phyloP scores from a whole-genome alignment of 2,888 invertebrate genomes.

The Catocala nupta region DNA sequence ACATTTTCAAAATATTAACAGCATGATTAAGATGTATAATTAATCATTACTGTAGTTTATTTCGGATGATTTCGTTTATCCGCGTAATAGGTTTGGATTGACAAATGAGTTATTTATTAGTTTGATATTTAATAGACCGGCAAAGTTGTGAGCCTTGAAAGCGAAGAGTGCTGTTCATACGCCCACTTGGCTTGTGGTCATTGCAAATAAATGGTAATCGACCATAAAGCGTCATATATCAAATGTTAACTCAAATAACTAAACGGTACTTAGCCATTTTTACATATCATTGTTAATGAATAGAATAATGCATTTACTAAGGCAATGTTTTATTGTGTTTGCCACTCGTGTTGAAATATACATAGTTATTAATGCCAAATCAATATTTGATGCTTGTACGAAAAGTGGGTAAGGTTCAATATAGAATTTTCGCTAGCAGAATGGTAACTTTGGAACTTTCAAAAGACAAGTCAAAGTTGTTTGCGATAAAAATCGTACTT shows the following conservation, averaged over 20 bases:
- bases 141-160: conserved; percentile 4
- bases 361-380: no score
- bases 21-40: conserved; percentile 38
- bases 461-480: no score
- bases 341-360: no score
- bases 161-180: neutral
- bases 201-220: conserved; percentile 7
- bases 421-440: no score
- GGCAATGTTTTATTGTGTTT: neutral
- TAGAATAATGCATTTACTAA: neutral
- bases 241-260: conserved; percentile 6
- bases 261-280: neutral
- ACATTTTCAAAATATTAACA: conserved; percentile 40
- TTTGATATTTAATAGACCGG: neutral
- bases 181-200: conserved; percentile 1
- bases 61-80: conserved; percentile 19
- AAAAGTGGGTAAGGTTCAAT: no score
- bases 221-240: conserved; percentile 3
- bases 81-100: conserved; percentile 29
- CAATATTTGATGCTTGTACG: no score
- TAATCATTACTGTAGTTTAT: conserved; percentile 39
- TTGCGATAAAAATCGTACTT: no score
- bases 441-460: no score
- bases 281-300: conserved; percentile 7
- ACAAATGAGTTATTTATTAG: conserved; percentile 39